Conservation (phyloP, 1,140 invertebrate genomes). For the Colletes latitarsis region DNA sequence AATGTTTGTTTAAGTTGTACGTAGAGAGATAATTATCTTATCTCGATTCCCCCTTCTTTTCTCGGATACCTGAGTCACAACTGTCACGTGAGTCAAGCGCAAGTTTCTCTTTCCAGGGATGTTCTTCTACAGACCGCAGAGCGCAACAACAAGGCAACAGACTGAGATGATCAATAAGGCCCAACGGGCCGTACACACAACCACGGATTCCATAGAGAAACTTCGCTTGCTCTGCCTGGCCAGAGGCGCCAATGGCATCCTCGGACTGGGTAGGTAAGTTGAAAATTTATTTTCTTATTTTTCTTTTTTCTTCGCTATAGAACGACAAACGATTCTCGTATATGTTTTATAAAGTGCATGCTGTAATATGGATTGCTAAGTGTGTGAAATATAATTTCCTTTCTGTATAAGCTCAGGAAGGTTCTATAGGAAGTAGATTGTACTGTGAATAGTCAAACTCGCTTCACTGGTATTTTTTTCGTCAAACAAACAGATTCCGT, state of each 20-base stretch:
- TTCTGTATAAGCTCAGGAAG: too few relatives aligned
- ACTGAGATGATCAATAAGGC: conserved; percentile 91
- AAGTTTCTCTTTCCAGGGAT: conserved; percentile 72
- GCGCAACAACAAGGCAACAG: conserved; percentile 89
- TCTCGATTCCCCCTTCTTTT: not conserved
- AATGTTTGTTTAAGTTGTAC: too few relatives aligned
- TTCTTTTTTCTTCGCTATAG: too few relatives aligned
- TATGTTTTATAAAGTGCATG: not conserved
- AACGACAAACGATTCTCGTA: too few relatives aligned
- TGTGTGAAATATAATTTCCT: too few relatives aligned
- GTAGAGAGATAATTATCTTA: too few relatives aligned
- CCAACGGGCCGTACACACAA: conserved; percentile 81
- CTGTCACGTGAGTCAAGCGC: conserved; percentile 26
- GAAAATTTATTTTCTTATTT: not conserved
- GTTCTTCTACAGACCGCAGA: conserved; percentile 87
- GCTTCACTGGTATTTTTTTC: too few relatives aligned
- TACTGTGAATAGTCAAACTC: too few relatives aligned
- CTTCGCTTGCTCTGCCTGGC: conserved; percentile 91
- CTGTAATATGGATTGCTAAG: not conserved
- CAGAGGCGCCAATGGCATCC: conserved; percentile 93
- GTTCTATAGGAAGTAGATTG: too few relatives aligned
- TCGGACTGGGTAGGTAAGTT: conserved; percentile 92
- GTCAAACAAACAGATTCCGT: too few relatives aligned
- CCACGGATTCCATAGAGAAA: conserved; percentile 91
- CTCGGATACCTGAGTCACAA: conserved; percentile 33